A percentile compares a stretch with the other conserved stretches of the same genome.
phyloP scores from a whole-genome alignment of 2,888 invertebrate species.

The Leistus spinibarbis region DNA sequence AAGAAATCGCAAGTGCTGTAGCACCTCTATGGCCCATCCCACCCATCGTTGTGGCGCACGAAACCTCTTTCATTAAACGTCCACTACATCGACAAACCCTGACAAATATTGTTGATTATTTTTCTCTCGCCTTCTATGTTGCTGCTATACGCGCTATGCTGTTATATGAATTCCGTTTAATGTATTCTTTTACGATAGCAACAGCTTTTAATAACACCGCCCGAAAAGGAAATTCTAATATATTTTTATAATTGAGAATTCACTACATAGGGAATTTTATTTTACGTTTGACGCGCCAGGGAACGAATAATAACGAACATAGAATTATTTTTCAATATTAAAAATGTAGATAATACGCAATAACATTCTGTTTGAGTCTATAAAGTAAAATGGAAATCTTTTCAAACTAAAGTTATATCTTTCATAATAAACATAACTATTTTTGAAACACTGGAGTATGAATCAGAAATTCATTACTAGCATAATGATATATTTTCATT shows the following conservation, averaged over 20 bases:
- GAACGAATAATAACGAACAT: too few species aligned
- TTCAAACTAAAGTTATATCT: too few species aligned
- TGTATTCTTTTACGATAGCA: not conserved
- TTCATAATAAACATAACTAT: too few species aligned
- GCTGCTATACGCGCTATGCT: not conserved
- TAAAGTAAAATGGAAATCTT: too few species aligned
- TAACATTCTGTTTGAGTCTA: too few species aligned
- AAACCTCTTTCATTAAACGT: not conserved
- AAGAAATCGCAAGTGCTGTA: slow-evolving; percentile 18
- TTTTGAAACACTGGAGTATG: too few species aligned
- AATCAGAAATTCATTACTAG: too few species aligned
- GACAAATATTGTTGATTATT: not conserved
- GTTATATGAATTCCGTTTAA: not conserved
- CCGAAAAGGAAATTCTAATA: not conserved
- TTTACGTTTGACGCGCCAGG: too few species aligned
- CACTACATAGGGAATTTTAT: not conserved
- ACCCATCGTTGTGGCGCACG: not conserved
- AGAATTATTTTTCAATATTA: too few species aligned
- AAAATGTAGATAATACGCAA: too few species aligned
- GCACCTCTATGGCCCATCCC: not conserved
- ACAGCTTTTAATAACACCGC: not conserved
- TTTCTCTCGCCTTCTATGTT: not conserved
- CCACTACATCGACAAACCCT: not conserved
- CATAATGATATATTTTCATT: too few species aligned
- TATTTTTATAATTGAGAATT: not conserved